phyloP scores from a whole-genome alignment of 2,888 invertebrate genomes.

The Oconnorella tubifera region DNA sequence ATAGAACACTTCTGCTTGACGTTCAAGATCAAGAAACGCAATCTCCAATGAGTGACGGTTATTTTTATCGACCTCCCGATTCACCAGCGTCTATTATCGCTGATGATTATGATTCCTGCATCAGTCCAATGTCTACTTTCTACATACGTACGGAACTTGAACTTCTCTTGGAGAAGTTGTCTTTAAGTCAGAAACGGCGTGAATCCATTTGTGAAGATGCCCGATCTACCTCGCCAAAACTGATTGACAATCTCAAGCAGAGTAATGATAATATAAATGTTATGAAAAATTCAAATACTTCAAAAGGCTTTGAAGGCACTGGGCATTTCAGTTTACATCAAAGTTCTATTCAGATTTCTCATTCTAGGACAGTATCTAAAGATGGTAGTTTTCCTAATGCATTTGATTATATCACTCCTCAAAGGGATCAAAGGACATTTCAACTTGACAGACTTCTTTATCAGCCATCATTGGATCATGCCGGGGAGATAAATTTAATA shows the following conservation, averaged over 20 bases:
- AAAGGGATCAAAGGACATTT: neutral
- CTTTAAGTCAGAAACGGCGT: neutral
- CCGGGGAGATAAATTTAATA: neutral
- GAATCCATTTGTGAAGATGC: too few relatives aligned
- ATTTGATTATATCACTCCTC: too few relatives aligned
- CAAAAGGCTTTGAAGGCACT: neutral
- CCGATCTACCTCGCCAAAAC: neutral
- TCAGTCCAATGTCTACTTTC: neutral
- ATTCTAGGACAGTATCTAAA: too few relatives aligned
- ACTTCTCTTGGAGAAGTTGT: neutral
- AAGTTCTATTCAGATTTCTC: too few relatives aligned
- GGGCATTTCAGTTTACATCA: too few relatives aligned
- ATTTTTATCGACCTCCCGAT: neutral
- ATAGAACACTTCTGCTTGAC: neutral
- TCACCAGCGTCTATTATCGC: neutral
- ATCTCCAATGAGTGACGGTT: too few relatives aligned
- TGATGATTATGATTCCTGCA: neutral
- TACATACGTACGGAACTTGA: constrained; percentile 4
- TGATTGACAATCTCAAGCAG: neutral
- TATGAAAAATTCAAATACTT: neutral
- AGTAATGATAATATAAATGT: neutral
- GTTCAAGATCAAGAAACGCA: too few relatives aligned
- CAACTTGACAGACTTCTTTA: neutral
- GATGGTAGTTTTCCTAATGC: too few relatives aligned
- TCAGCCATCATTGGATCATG: neutral